Evolutionary conservation across 1,140 invertebrate species (phyloP).

Genomic region (Trichonephila clavata): DNA sequence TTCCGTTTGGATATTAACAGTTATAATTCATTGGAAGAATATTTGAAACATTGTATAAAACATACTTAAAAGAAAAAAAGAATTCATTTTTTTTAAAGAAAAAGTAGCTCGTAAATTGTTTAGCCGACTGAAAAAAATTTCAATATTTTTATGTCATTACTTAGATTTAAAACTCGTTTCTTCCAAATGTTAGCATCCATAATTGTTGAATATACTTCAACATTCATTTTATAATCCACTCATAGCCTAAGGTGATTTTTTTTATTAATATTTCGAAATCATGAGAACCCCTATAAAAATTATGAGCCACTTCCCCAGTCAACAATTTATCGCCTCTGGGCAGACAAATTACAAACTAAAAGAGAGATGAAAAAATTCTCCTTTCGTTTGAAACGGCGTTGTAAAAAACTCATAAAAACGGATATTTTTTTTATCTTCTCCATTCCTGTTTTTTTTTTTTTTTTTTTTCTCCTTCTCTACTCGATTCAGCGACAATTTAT

Average conservation of each 20-base stretch:
- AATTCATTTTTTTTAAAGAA: background rate
- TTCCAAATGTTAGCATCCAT: background rate
- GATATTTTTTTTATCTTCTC: background rate
- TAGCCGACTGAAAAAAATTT: background rate
- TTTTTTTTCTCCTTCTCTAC: background rate
- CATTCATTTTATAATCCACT: background rate
- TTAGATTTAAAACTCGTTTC: background rate
- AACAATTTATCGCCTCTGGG: slow-evolving; percentile 18
- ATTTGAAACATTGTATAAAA: background rate
- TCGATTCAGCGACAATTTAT: slow-evolving; percentile 45
- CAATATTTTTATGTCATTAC: background rate
- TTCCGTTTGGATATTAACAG: no score
- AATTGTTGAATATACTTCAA: background rate
- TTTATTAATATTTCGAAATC: slow-evolving; percentile 33
- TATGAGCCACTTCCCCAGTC: slow-evolving; percentile 22
- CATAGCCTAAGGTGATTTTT: background rate
- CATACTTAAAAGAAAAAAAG: background rate
- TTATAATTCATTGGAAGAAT: background rate
- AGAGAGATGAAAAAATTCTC: background rate
- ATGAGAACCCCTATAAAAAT: slow-evolving; percentile 27
- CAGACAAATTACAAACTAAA: slow-evolving; percentile 17
- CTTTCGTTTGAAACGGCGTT: slow-evolving; percentile 2
- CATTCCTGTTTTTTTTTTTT: background rate
- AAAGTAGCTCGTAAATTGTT: background rate
- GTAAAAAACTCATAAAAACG: slow-evolving; percentile 50